Percentiles rank a stretch among this genome's conserved stretches.
Conservation (phyloP, 2,113 vertebrate species). For the Cynopterus brachyotis region DNA sequence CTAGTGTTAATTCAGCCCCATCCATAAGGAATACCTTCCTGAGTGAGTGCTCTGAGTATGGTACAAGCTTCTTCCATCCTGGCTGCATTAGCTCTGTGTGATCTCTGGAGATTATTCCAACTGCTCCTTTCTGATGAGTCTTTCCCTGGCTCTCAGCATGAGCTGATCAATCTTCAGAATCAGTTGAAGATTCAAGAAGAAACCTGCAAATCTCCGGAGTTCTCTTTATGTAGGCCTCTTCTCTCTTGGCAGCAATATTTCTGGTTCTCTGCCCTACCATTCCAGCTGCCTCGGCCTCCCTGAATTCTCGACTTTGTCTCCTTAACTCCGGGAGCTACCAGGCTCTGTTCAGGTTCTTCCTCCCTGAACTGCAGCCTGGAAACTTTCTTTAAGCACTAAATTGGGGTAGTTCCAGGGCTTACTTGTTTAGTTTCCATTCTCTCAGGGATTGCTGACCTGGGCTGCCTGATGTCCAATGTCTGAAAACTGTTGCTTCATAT, state of each 20-base stretch:
- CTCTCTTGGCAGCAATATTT: neutral
- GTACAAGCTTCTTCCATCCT: neutral
- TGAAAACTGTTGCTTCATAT: neutral
- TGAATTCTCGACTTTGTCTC: neutral
- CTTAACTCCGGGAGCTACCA: neutral
- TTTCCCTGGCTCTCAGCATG: neutral
- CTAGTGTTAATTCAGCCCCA: neutral
- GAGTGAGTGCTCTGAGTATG: neutral
- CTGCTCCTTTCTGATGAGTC: neutral
- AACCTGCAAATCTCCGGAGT: neutral
- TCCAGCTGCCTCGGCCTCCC: neutral
- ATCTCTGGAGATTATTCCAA: neutral
- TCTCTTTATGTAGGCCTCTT: neutral
- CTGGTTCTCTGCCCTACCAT: neutral
- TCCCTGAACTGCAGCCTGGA: neutral
- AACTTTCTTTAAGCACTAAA: neutral
- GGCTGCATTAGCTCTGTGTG: neutral
- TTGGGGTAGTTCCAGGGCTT: neutral
- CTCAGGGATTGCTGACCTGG: neutral
- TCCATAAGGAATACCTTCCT: neutral
- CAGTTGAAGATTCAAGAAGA: neutral
- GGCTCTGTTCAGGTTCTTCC: neutral
- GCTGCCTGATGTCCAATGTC: neutral
- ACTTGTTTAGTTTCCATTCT: neutral
- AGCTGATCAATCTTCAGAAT: neutral